phyloP scores from a whole-genome alignment of 2,113 vertebrate species.

The Cervus canadensis region DNA sequence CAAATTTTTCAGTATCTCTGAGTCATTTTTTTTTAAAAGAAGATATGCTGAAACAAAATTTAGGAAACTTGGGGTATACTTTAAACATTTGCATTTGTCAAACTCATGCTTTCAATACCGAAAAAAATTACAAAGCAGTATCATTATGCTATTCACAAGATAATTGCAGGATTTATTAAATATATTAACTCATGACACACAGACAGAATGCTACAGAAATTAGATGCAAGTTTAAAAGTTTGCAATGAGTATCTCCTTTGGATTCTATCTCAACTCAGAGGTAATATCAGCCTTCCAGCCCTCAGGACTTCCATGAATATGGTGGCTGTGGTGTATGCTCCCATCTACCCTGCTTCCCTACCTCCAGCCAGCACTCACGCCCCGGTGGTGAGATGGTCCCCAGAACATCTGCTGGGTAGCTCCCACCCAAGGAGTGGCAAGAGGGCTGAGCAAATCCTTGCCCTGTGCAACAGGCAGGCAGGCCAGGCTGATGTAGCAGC shows the following conservation, averaged over 20 bases:
- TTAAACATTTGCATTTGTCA: constrained; percentile 24
- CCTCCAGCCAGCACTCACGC: neutral
- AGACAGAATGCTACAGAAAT: neutral
- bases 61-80: constrained; percentile 11
- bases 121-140: constrained; percentile 14
- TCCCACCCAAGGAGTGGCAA: neutral
- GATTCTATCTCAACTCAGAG: neutral
- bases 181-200: constrained; percentile 12
- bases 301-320: neutral
- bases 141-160: constrained; percentile 32
- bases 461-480: rapidly evolving
- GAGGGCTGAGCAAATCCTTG: rapidly evolving
- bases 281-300: neutral
- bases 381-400: neutral
- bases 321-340: rapidly evolving
- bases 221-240: neutral
- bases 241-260: neutral
- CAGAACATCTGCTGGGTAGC: neutral
- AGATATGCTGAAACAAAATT: neutral
- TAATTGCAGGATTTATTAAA: constrained; percentile 50
- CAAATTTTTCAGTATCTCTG: neutral
- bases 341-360: rapidly evolving
- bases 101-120: constrained; percentile 24
- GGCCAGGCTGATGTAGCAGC: neutral
- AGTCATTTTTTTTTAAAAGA: neutral